Conservation (phyloP, 2,113 vertebrate genomes). For the Rhombomys opimus region DNA sequence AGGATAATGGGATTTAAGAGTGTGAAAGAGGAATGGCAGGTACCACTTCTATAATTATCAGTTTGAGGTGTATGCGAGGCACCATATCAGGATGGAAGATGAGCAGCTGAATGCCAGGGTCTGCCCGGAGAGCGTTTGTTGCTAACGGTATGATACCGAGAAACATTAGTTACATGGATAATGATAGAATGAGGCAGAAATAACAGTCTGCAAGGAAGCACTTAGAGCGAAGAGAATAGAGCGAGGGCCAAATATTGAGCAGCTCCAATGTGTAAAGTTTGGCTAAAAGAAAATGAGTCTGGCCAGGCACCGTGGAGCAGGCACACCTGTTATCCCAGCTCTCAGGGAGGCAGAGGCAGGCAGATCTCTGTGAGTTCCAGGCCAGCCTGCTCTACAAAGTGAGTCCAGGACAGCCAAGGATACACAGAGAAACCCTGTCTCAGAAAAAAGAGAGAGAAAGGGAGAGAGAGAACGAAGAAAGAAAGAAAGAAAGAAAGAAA, state of each 20-base stretch:
- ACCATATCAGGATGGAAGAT: not conserved
- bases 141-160: not conserved
- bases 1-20: not conserved
- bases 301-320: no score
- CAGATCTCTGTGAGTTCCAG: no score
- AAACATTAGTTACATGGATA: not conserved
- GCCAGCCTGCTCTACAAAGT: no score
- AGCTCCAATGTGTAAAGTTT: not conserved
- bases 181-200: not conserved
- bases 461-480: no score
- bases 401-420: no score
- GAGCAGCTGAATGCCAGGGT: not conserved
- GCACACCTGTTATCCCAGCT: no score
- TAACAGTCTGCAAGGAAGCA: not conserved
- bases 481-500: no score
- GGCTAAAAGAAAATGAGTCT: not conserved
- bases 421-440: no score
- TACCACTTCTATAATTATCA: constrained; percentile 7
- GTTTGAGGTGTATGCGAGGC: not conserved
- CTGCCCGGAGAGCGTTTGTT: not conserved
- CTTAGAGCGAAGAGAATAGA: not conserved
- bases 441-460: no score
- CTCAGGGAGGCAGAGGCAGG: no score
- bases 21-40: not conserved
- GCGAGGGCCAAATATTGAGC: not conserved